Base-by-base conservation (phyloP, 92 coral and sea anemone genomes). In the Pocillopora meandrina region DNA sequence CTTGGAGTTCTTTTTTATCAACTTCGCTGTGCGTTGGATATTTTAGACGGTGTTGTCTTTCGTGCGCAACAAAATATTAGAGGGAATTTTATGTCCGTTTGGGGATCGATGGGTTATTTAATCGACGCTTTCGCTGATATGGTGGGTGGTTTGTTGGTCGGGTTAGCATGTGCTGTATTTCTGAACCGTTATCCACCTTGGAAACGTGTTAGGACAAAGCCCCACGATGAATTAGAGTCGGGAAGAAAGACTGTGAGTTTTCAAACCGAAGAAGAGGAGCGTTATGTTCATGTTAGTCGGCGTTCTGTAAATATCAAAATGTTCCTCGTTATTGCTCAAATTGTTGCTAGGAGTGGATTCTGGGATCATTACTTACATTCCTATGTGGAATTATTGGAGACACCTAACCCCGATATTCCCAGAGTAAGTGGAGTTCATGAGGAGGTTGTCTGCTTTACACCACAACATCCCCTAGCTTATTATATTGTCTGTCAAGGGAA, bases 51-150 rank as follows among this genome's bases (percentile, higher is more conserved):
- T 6, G 98, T 95, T 0, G 93, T 95, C 10, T 95, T 84, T 81
- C 84, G 98, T 49, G 93, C 97, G 1, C 98, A 95, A 64, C 91
- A 93, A 35, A 89, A 95, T 61, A 85, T 94, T 90, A 91, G 84
- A 52, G 77, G 89, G 63, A 84, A 93, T 9, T 95, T 91, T 65
- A 85, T 88, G 55, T 91, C 96, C 1, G 98, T 94, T 21, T 95
- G 97, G 94, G 98, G 98, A 0, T 87, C 98, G 1, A 84, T 93
- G 79, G 98, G 98, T 7, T 95, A 95, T 71, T 71, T 95, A 33
- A 77, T 95, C 13, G 98, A 95, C 57, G 98, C 98, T 14, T 89
- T 90, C 61, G 92, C 97, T 1, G 98, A 95, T 58, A 81, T 94
- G 80, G 85, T 91, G 57, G 98, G 98, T 2, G 96, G 97, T 61